Percentiles rank a stretch among this genome's conserved stretches.
Conservation (phyloP, 2,888 invertebrate genomes). For the Synanthedon andrenaeformis region DNA sequence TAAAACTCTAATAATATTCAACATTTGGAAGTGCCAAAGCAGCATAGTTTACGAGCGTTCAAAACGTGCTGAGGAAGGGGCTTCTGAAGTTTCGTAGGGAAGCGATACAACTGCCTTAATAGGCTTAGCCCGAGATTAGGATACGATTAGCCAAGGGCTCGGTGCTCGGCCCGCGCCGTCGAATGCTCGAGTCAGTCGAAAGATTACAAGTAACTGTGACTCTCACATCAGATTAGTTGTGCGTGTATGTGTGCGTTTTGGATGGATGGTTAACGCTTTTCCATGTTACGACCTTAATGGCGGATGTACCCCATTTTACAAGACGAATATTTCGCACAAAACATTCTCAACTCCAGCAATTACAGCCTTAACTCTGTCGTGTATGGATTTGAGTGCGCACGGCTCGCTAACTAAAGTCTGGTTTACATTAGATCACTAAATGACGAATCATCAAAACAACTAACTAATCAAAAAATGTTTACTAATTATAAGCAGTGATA, state of each 20-base stretch:
- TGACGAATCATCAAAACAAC: too few relatives aligned
- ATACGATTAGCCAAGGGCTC: constrained; percentile 59
- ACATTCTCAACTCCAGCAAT: not conserved
- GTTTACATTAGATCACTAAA: too few relatives aligned
- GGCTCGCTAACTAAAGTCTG: too few relatives aligned
- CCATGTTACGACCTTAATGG: not conserved
- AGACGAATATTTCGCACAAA: not conserved
- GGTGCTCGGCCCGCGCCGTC: constrained; percentile 29
- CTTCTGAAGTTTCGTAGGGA: constrained; percentile 68
- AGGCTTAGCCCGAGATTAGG: constrained; percentile 68
- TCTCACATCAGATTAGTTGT: constrained; percentile 49
- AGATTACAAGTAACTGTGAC: constrained; percentile 58
- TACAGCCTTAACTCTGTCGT: not conserved
- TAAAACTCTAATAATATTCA: constrained; percentile 61
- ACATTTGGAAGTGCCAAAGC: constrained; percentile 37
- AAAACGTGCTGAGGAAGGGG: constrained; percentile 59
- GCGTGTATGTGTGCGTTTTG: constrained; percentile 14
- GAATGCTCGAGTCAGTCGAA: constrained; percentile 42
- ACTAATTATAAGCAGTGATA: too few relatives aligned
- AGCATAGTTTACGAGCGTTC: constrained; percentile 54
- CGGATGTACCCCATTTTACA: not conserved
- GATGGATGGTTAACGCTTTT: constrained; percentile 1
- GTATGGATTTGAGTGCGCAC: not conserved
- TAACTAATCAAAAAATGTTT: too few relatives aligned
- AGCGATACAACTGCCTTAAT: constrained; percentile 67